These are phyloP conservation scores for Vimba vimba DNA, from an alignment of 2,113 vertebrate genomes.

Conservation along the genomic window DNA sequence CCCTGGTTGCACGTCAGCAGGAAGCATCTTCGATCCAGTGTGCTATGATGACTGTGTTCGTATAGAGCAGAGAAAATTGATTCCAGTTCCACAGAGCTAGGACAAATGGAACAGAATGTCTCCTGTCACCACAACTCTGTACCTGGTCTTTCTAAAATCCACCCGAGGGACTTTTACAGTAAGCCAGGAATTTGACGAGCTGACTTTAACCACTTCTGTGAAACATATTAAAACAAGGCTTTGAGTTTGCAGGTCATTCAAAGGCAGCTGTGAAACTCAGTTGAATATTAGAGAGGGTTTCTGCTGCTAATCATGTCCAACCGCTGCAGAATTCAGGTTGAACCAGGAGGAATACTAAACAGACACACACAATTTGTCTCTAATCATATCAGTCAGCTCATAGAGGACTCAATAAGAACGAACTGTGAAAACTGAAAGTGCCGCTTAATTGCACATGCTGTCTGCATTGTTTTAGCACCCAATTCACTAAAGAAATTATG, in stretches of 20 bases:
- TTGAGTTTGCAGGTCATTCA: slow-evolving; percentile 16
- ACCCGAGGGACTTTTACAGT: slow-evolving; percentile 18
- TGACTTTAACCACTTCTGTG: slow-evolving; percentile 1
- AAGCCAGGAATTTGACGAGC: not conserved
- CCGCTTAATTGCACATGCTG: not conserved
- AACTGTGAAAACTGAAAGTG: not conserved
- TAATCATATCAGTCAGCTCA: slow-evolving; percentile 24
- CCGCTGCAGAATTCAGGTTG: not conserved
- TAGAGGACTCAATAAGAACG: slow-evolving; percentile 2
- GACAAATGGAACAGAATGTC: slow-evolving; percentile 11
- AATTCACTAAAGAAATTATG: slow-evolving; percentile 22
- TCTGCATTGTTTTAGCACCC: not conserved
- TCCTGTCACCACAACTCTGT: not conserved
- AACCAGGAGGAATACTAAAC: slow-evolving; percentile 23
- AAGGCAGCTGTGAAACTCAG: not conserved
- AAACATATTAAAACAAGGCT: slow-evolving; percentile 3
- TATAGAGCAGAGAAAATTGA: slow-evolving; percentile 17
- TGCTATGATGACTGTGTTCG: not conserved
- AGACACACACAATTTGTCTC: slow-evolving; percentile 16
- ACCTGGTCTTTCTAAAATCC: not conserved
- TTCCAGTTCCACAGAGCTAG: not conserved
- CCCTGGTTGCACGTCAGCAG: slow-evolving; percentile 19
- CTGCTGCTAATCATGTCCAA: slow-evolving; percentile 12
- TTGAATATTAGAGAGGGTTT: slow-evolving; percentile 4
- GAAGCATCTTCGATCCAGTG: slow-evolving; percentile 12